Base-by-base conservation (phyloP, 2,797 vertebrate genomes). In the Neoniphon sammara region DNA sequence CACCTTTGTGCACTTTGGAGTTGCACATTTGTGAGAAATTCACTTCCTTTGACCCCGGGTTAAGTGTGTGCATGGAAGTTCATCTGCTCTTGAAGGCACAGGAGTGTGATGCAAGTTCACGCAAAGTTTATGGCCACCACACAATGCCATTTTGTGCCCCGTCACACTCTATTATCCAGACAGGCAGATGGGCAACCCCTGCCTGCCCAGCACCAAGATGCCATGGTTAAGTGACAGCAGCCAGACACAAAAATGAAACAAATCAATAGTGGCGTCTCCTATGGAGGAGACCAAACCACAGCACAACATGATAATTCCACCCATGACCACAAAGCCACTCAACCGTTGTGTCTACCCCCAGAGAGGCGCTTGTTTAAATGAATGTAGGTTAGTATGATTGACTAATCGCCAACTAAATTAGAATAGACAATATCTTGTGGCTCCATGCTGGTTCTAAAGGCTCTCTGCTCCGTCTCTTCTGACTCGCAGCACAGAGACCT, bases 211-310 rank as follows among this genome's bases (percentile, higher is more conserved):
- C 73, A 77, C 73, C 69, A 31, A 69, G 76, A 88, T 86, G 86
- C 87, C 83, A 84, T 30, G 47, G 73, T 59, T 69, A 82, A 85
- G 78, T 83, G 89, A 90, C 87, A 88, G 87, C 83, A 88, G 85
- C 83, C 81, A 85, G 87, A 89, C 85, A 66, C 70, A 79, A 55
- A 88, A 82, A 86, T 80, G 73, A 83, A 86, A 79, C 73, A 81
- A 81, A 93, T 93, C 91, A 88, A 92, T 92, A 90, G 71, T 27
- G 80, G 79, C 69, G 56, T 85, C 89, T 91, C 71, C 82, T 69
- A 76, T 68, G 75, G 76, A 87, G 75, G 84, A 81, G 82, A 89
- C 80, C 54, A 59, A 85, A 85, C 87, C 83, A 52, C 83, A 74
- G 81, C 85, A 83, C 82, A 88, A 91, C 84, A 88, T 62, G 80